phyloP scores from a whole-genome alignment of 2,113 vertebrate species.

The Microcebus jonahi region DNA sequence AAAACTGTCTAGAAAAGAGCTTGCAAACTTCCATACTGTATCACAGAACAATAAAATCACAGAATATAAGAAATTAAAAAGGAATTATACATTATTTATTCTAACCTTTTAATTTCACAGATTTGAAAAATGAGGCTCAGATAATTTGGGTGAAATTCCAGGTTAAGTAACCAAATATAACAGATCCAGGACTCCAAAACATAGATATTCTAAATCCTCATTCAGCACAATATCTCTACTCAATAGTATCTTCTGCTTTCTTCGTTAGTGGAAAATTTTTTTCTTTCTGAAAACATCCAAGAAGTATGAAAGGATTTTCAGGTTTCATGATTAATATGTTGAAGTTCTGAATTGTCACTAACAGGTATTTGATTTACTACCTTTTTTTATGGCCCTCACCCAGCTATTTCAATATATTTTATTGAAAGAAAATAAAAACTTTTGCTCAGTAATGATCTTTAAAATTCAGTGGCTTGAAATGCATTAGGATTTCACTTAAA shows the following conservation, averaged over 20 bases:
- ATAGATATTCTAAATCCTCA: neutral
- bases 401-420: constrained; percentile 3
- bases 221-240: neutral
- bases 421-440: constrained; percentile 13
- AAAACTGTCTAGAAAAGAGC: constrained; percentile 5
- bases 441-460: constrained; percentile 41
- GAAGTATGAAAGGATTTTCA: neutral
- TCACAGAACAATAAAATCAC: neutral
- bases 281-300: neutral
- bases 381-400: neutral
- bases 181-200: neutral
- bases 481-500: constrained; percentile 54
- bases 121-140: constrained; percentile 12
- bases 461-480: constrained; percentile 7
- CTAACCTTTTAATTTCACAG: constrained; percentile 55
- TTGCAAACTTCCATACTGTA: neutral
- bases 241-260: neutral
- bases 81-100: constrained; percentile 43
- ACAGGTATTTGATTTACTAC: neutral
- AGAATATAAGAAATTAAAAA: neutral
- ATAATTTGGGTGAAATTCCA: constrained; percentile 8
- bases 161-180: neutral
- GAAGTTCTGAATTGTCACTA: neutral
- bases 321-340: constrained; percentile 7
- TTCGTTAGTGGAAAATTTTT: neutral